Conservation (phyloP, 2,888 invertebrate genomes). For the Mythimna impura region DNA sequence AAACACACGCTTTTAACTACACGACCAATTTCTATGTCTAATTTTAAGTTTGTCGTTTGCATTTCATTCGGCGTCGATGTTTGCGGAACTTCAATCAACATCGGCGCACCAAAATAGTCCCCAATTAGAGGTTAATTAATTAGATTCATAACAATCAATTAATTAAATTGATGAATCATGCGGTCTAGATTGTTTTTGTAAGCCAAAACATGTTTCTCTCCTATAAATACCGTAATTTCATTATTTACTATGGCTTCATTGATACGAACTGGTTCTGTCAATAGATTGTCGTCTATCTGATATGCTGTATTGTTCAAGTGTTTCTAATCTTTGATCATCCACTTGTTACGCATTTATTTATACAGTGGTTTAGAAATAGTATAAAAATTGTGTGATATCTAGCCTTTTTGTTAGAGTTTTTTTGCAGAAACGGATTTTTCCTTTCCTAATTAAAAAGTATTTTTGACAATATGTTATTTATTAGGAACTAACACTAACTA, state of each 20-base stretch:
- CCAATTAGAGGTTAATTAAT: constrained; percentile 39
- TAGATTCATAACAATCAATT: constrained; percentile 8
- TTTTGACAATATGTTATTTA: too few relatives aligned
- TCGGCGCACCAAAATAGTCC: constrained; percentile 8
- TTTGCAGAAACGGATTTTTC: too few relatives aligned
- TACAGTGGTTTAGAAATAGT: background rate
- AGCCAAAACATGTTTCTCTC: constrained; percentile 18
- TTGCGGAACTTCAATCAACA: constrained; percentile 44
- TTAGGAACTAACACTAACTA: too few relatives aligned
- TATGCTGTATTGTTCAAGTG: constrained; percentile 24
- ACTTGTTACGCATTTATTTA: constrained; percentile 20
- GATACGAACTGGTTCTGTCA: constrained; percentile 19
- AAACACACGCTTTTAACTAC: background rate
- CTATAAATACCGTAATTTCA: constrained; percentile 13
- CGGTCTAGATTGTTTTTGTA: constrained; percentile 1
- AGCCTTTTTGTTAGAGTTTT: too few relatives aligned
- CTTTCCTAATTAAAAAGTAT: too few relatives aligned
- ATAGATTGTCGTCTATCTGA: constrained; percentile 27
- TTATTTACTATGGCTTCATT: constrained; percentile 44
- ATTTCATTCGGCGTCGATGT: constrained; percentile 25
- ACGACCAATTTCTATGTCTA: constrained; percentile 5
- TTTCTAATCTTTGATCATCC: constrained; percentile 16
- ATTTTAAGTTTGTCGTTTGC: constrained; percentile 27
- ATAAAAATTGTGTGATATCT: too few relatives aligned
- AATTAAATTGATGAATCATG: constrained; percentile 10